Conservation (phyloP, 2,888 invertebrate species). For the Panzeria rudis region DNA sequence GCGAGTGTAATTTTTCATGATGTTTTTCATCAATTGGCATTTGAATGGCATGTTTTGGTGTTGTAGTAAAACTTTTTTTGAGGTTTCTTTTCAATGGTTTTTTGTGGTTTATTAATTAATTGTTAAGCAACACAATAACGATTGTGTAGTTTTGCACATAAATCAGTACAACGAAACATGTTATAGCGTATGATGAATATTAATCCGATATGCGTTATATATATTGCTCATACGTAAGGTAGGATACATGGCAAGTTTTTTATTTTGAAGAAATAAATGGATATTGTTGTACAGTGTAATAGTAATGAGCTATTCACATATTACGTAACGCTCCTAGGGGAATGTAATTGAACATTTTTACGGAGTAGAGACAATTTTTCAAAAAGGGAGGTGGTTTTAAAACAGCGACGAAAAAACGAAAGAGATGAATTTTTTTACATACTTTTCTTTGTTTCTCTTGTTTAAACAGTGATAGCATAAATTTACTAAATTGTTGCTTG, state of each 20-base stretch:
- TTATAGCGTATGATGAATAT: slow-evolving; percentile 31
- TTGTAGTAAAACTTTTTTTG: slow-evolving; percentile 25
- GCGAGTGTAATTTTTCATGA: slow-evolving; percentile 14
- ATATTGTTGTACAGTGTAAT: too few species aligned
- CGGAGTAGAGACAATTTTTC: too few species aligned
- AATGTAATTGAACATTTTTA: too few species aligned
- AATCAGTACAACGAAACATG: not conserved
- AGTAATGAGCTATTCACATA: too few species aligned
- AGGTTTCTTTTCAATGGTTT: slow-evolving; percentile 48
- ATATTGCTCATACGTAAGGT: slow-evolving; percentile 23
- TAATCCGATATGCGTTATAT: not conserved
- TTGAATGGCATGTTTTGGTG: not conserved
- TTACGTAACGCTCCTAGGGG: too few species aligned
- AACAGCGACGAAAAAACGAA: too few species aligned
- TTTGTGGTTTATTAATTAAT: slow-evolving; percentile 65
- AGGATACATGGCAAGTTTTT: not conserved
- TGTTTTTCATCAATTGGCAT: slow-evolving; percentile 3
- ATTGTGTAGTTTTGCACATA: slow-evolving; percentile 7
- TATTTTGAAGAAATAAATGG: too few species aligned
- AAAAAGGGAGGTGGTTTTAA: too few species aligned
- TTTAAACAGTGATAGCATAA: slow-evolving; percentile 35
- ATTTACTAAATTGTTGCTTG: slow-evolving; percentile 38
- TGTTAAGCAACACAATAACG: slow-evolving; percentile 45
- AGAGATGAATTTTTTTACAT: slow-evolving; percentile 60
- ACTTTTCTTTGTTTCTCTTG: slow-evolving; percentile 29